Evolutionary conservation across 2,113 vertebrate genomes (phyloP), one percentile per base, ranked within the genome.

Genomic region (Amazona vittata): DNA sequence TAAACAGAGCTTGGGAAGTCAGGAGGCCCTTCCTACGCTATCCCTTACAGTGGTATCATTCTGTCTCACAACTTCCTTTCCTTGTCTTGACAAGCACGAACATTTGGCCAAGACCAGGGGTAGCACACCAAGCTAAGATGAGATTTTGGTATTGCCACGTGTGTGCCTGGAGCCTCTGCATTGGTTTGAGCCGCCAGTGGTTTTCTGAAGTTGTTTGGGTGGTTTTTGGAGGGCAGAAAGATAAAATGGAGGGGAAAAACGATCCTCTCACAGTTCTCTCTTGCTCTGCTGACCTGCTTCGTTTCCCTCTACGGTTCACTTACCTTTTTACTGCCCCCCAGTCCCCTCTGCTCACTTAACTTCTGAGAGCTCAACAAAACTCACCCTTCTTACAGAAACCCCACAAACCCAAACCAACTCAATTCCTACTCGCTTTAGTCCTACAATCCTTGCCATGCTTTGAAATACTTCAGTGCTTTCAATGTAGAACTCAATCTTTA

Each of bases 11-110:
- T 28, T 5, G 31, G 47, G 19, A 64, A 78, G 49, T 0, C 2
- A 73, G 31, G 15, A 52, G 12, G 64, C 11, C n/a, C 31, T 82
- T 35, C 64, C 60, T 5, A 12, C 7, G 21, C 7, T 1, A 35
- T 13, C 25, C 4, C 35, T 50, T 7, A 15, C 41, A n/a, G 12
- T 52, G 44, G 2, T 10, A 12, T 31, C 10, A 1, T 2, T 47
- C 37, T 16, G 20, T 13, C 63, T 55, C 68, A 69, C 12, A 49
- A 8, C 6, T 78, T 59, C 78, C 44, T 53, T 17, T 59, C 68
- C 50, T 41, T 11, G 12, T 29, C 65, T 71, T 81, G 47, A 14
- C 31, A 31, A 74, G 39, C 0, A 0, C 2, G 22, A 65, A 24
- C 24, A 0, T 44, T 49, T 74, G 43, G 39, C 59, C 67, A 28